Percentiles rank a stretch among this genome's conserved stretches.
Evolutionary conservation across 2,113 vertebrate species (phyloP).

Genomic region (Ranitomeya imitator): DNA sequence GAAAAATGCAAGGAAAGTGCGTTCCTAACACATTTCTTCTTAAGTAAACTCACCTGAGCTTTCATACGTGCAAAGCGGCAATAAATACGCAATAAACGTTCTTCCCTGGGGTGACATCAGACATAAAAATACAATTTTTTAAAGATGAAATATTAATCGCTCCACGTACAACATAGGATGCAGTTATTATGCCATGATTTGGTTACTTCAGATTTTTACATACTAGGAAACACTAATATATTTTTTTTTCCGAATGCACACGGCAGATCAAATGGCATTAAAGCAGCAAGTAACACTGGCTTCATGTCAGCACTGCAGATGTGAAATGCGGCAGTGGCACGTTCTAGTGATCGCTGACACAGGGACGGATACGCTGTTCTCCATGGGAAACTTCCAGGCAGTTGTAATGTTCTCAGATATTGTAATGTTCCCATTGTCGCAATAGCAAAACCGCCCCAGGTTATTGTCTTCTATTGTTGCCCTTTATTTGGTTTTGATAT

Average conservation of each 20-base stretch:
- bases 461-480: not conserved
- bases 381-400: not conserved
- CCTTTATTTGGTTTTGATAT: not conserved
- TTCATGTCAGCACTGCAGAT: constrained; percentile 30
- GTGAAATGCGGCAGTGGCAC: constrained; percentile 27
- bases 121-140: constrained; percentile 33
- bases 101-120: constrained; percentile 16
- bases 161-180: not conserved
- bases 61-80: constrained; percentile 12
- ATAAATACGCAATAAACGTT: constrained; percentile 43
- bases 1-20: constrained; percentile 17
- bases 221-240: not conserved
- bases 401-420: not conserved
- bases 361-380: not conserved
- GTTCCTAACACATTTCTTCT: not conserved
- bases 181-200: not conserved
- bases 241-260: not conserved
- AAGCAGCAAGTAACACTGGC: not conserved
- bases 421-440: not conserved
- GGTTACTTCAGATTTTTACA: constrained; percentile 11
- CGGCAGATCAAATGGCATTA: not conserved
- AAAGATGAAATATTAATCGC: constrained; percentile 33
- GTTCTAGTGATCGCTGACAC: not conserved
- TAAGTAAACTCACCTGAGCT: constrained; percentile 28
- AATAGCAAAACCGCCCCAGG: not conserved